Conservation (phyloP, 2,888 invertebrate species). For the Cantharis rufa region DNA sequence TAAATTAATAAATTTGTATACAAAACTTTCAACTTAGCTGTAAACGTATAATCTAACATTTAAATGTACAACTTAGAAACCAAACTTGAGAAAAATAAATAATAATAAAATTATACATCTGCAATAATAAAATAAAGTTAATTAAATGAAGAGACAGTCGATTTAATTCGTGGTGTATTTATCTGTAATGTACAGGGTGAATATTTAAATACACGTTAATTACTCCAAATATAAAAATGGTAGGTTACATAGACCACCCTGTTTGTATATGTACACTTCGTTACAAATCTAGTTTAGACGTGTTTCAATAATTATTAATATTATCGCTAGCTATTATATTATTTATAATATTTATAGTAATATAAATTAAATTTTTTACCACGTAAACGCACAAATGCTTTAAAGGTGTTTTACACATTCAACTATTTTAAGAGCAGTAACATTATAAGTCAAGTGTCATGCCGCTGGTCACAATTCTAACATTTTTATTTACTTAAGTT, state of each 20-base stretch:
- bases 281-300: constrained; percentile 23
- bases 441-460: constrained; percentile 49
- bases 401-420: constrained; percentile 49
- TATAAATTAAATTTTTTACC: constrained; percentile 45
- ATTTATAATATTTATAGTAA: constrained; percentile 14
- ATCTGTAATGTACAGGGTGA: constrained; percentile 15
- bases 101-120: neutral
- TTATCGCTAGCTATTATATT: constrained; percentile 25
- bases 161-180: neutral
- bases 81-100: neutral
- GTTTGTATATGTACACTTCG: constrained; percentile 25
- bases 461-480: constrained; percentile 59
- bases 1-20: constrained; percentile 47
- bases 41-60: neutral
- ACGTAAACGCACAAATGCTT: constrained; percentile 41
- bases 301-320: constrained; percentile 19
- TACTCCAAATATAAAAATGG: constrained; percentile 16
- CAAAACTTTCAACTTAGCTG: constrained; percentile 43
- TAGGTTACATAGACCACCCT: constrained; percentile 23
- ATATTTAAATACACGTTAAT: neutral
- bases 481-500: constrained; percentile 33
- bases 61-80: neutral
- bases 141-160: neutral
- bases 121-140: neutral
- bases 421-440: constrained; percentile 47